A percentile compares a stretch with the other conserved stretches of the same genome.
These are phyloP conservation scores for Ascaphus truei DNA, from an alignment of 2,113 vertebrate genomes.

Conservation along the genomic window DNA sequence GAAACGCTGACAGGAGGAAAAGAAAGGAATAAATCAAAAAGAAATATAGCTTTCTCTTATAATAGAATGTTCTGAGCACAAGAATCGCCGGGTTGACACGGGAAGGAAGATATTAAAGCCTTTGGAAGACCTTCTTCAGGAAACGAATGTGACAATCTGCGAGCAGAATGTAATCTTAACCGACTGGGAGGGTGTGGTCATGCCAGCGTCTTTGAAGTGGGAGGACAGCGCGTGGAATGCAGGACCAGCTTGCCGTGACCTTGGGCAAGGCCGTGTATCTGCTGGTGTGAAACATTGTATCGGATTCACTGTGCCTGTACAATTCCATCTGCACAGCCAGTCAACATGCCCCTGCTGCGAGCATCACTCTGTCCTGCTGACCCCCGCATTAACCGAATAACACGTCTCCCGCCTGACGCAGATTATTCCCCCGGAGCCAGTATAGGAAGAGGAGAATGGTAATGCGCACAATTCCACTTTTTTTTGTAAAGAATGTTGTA, in stretches of 20 bases:
- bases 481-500: no score
- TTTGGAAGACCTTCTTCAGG: background rate
- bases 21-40: background rate
- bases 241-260: background rate
- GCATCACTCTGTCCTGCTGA: no score
- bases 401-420: no score
- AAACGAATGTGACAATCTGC: background rate
- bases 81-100: slow-evolving; percentile 13
- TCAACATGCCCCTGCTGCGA: no score
- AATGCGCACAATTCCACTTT: no score
- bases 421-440: no score
- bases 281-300: background rate
- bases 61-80: slow-evolving; percentile 13
- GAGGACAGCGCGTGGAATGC: background rate
- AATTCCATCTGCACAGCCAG: no score
- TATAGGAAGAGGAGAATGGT: no score
- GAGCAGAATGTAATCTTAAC: background rate
- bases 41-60: background rate
- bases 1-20: background rate
- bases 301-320: no score
- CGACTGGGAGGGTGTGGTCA: background rate
- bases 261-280: background rate
- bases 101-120: slow-evolving; percentile 19
- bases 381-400: no score
- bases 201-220: background rate